phyloP scores from a whole-genome alignment of 2,113 vertebrate genomes.

The Speoplatyrhinus poulsoni region DNA sequence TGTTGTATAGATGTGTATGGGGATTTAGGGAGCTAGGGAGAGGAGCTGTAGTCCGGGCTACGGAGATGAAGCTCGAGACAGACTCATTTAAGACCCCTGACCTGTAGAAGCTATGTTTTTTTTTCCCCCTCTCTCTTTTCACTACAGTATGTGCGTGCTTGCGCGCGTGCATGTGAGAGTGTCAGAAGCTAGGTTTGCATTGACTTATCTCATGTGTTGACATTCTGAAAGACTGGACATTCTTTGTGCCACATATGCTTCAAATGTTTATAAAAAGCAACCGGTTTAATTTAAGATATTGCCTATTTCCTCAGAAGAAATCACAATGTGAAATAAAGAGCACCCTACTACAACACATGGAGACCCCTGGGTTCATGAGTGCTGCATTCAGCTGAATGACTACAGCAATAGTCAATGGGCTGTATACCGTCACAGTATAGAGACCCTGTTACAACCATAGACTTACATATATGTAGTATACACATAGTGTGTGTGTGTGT shows the following conservation, averaged over 20 bases:
- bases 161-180: constrained; percentile 12
- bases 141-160: not conserved
- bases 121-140: not conserved
- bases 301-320: too few relatives aligned
- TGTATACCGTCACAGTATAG: not conserved
- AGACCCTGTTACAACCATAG: not conserved
- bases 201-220: constrained; percentile 1
- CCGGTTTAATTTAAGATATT: not conserved
- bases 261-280: not conserved
- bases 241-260: not conserved
- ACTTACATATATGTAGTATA: not conserved
- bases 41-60: constrained; percentile 25
- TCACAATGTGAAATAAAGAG: not conserved
- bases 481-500: too few relatives aligned
- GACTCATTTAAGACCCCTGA: constrained; percentile 71
- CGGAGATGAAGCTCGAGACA: constrained; percentile 60
- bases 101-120: constrained; percentile 31
- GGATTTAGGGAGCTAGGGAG: constrained; percentile 40
- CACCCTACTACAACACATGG: not conserved
- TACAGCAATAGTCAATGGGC: not conserved
- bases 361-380: too few relatives aligned
- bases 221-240: constrained; percentile 2
- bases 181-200: not conserved
- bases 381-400: not conserved
- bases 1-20: constrained; percentile 53